phyloP scores from a whole-genome alignment of 2,888 invertebrate genomes.

The Agonopterix alstromeriana region DNA sequence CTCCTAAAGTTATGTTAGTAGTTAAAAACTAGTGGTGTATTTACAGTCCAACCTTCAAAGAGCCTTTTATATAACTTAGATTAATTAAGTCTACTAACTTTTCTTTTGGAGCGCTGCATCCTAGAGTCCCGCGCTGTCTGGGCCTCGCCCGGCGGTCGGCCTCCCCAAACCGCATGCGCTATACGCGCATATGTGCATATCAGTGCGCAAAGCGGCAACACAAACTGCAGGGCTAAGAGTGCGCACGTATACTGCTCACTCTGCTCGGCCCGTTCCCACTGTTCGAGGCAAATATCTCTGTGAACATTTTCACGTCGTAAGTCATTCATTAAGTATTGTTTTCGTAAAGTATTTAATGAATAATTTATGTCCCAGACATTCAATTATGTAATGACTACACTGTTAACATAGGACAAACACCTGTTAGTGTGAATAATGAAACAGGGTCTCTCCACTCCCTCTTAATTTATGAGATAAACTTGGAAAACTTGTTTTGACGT shows the following conservation, averaged over 20 bases:
- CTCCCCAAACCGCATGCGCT: slow-evolving; percentile 90
- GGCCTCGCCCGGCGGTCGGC: slow-evolving; percentile 91
- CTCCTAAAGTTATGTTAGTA: too few species aligned
- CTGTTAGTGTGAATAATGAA: too few species aligned
- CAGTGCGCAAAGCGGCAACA: slow-evolving; percentile 87
- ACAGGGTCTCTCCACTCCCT: too few species aligned
- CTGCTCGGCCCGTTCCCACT: slow-evolving; percentile 80
- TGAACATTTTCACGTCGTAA: not conserved
- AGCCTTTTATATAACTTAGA: too few species aligned
- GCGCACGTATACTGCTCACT: slow-evolving; percentile 86
- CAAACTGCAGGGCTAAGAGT: slow-evolving; percentile 88
- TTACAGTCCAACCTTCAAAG: too few species aligned
- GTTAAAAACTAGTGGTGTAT: too few species aligned
- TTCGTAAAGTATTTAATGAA: not conserved
- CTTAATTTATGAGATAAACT: too few species aligned
- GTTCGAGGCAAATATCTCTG: slow-evolving; percentile 84
- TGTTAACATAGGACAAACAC: too few species aligned
- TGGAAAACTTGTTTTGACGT: too few species aligned
- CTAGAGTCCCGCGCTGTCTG: slow-evolving; percentile 88
- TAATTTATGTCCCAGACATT: not conserved
- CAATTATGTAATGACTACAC: too few species aligned
- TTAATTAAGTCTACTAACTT: slow-evolving; percentile 70
- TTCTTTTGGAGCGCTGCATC: slow-evolving; percentile 90
- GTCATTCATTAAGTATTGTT: slow-evolving; percentile 3
- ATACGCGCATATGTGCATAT: slow-evolving; percentile 92